These are phyloP conservation scores for Eupithecia pulchellata DNA, from an alignment of 2,888 invertebrate genomes.

Conservation along the genomic window DNA sequence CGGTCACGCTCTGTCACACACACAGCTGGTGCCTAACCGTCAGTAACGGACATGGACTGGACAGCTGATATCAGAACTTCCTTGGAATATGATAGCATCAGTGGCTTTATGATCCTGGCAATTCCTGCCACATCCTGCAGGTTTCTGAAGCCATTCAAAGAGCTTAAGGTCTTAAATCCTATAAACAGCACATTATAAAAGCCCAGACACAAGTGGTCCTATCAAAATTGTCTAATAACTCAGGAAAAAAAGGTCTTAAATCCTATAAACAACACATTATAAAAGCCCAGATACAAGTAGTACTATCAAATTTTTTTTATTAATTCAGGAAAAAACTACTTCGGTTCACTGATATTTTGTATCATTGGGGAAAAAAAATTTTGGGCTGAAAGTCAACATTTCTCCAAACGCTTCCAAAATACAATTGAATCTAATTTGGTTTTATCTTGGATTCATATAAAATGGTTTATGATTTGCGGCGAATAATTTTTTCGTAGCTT, in stretches of 20 bases:
- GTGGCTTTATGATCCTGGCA: not conserved
- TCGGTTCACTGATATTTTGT: too few relatives aligned
- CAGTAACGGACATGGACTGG: slow-evolving; percentile 4
- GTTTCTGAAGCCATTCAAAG: not conserved
- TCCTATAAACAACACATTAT: not conserved
- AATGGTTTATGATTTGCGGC: too few relatives aligned
- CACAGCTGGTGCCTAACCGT: not conserved
- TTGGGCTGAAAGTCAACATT: too few relatives aligned
- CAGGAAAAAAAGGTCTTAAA: not conserved
- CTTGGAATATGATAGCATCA: not conserved
- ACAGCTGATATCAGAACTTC: slow-evolving; percentile 1
- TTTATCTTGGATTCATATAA: too few relatives aligned
- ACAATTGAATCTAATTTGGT: too few relatives aligned
- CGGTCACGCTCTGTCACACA: not conserved
- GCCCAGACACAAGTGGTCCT: not conserved
- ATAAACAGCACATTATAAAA: not conserved
- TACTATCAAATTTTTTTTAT: not conserved
- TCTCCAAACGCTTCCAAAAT: too few relatives aligned
- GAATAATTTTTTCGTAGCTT: too few relatives aligned
- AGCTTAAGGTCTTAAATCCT: not conserved
- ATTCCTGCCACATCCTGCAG: not conserved
- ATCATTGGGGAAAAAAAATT: too few relatives aligned
- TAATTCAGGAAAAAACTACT: too few relatives aligned
- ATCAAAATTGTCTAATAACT: too few relatives aligned
- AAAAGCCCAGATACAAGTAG: not conserved